Base-by-base conservation (phyloP, 2,797 vertebrate genomes). In the Discoglossus pictus region DNA sequence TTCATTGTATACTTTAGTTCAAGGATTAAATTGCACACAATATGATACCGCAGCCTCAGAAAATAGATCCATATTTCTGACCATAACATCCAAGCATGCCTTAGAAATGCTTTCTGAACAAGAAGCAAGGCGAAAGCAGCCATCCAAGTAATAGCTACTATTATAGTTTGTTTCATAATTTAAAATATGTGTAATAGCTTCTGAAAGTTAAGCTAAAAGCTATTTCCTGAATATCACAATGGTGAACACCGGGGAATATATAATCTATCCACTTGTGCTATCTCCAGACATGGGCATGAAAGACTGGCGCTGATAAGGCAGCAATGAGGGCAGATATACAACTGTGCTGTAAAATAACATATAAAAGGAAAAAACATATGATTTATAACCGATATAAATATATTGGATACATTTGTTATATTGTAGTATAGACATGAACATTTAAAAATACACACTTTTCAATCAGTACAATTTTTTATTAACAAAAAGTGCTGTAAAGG, bases 21-120 rank as follows among this genome's bases (percentile, higher is more conserved):
- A n/a, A n/a, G n/a, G n/a, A n/a, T n/a, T n/a, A n/a, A n/a, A 71
- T 55, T 23, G 18, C 25, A 78, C 71, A 63, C 1, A 1, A 73
- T 74, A 61, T 55, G 68, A 73, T 15, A 44, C 6, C 8, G 27
- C 4, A 31, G 27, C 27, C 27, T 8, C 13, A n/a, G 36, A 42
- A 21, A 52, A 20, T 18, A 52, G 12, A n/a, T 7, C 43, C 11
- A 12, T 25, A 18, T 25, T n/a, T 24, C 23, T 50, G n/a, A 4
- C 36, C n/a, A 17, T 35, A 48, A 36, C 23, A 61, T 47, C 46
- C 15, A 20, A 42, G 36, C 23, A 12, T 52, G 36, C 13, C 24
- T 31, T 17, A 4, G 7, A 10, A 25, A 35, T 23, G 23, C 20
- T 34, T 34, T 53, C 18, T 63, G 16, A 21, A 17, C 15, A 25